Percentiles rank a stretch among this genome's conserved stretches.
Conservation (phyloP, 2,888 invertebrate genomes). For the Aspidiotus rigidus region DNA sequence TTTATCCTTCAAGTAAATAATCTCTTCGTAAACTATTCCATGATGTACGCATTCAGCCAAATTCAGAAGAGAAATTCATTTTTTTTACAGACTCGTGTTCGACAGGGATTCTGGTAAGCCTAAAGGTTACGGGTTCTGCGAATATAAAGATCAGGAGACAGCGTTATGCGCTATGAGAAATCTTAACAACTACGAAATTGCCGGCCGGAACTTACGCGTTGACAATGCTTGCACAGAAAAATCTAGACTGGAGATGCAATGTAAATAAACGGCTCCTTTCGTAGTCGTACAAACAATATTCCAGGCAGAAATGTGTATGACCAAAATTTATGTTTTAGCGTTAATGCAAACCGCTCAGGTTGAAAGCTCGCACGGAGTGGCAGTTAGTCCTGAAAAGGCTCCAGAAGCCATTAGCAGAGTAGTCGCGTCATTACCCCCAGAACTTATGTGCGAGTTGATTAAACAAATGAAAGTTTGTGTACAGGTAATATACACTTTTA, state of each 20-base stretch:
- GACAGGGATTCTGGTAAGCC: constrained; percentile 99
- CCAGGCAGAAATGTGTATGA: not conserved
- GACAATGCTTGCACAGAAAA: constrained; percentile 96
- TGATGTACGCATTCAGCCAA: no score
- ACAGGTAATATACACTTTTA: constrained; percentile 51
- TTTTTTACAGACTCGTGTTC: constrained; percentile 69
- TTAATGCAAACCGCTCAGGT: constrained; percentile 39
- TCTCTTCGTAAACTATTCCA: not conserved
- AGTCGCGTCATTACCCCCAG: constrained; percentile 94
- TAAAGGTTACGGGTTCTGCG: constrained; percentile 99
- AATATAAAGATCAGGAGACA: constrained; percentile 96
- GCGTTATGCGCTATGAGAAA: constrained; percentile 97
- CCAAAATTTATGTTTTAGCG: constrained; percentile 23
- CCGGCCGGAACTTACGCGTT: constrained; percentile 87
- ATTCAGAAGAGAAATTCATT: constrained; percentile 2
- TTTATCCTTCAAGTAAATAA: constrained; percentile 69
- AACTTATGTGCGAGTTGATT: constrained; percentile 99
- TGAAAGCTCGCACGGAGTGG: constrained; percentile 80
- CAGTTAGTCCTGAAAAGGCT: constrained; percentile 87
- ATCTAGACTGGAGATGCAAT: constrained; percentile 91
- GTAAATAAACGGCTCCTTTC: constrained; percentile 48
- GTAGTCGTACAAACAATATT: not conserved
- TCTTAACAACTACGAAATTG: constrained; percentile 92
- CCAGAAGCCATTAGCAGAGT: constrained; percentile 96
- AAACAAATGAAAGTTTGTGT: constrained; percentile 95